Conservation (phyloP, 2,888 invertebrate species). For the Charanyca ferruginea region DNA sequence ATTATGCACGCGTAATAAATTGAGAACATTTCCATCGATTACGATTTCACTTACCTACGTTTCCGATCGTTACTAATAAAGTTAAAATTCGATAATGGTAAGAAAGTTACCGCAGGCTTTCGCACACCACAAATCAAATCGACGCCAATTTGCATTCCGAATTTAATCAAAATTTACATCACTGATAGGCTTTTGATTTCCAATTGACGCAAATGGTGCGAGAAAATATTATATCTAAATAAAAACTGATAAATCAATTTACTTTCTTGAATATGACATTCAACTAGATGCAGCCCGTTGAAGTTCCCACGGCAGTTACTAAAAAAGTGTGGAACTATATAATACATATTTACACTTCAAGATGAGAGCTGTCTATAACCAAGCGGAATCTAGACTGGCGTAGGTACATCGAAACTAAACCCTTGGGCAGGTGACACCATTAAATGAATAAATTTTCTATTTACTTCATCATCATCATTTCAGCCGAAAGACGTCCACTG, state of each 20-base stretch:
- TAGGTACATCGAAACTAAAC: too few species aligned
- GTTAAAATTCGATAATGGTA: constrained; percentile 55
- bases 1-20: constrained; percentile 23
- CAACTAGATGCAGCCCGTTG: neutral
- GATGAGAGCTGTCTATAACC: too few species aligned
- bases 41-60: constrained; percentile 59
- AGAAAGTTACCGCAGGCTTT: constrained; percentile 64
- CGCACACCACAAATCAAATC: constrained; percentile 64
- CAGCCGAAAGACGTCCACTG: too few species aligned
- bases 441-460: too few species aligned
- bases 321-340: too few species aligned
- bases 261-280: constrained; percentile 11
- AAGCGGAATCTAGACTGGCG: too few species aligned
- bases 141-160: constrained; percentile 58
- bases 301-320: neutral
- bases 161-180: constrained; percentile 56
- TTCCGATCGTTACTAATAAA: constrained; percentile 59
- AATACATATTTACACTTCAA: too few species aligned
- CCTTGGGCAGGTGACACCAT: too few species aligned
- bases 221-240: constrained; percentile 16
- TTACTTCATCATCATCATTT: too few species aligned
- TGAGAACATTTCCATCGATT: constrained; percentile 52
- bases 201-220: constrained; percentile 23
- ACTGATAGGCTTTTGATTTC: constrained; percentile 38
- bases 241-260: constrained; percentile 16